Evolutionary conservation across 2,888 invertebrate species (phyloP), one percentile per base, ranked within the genome.

Genomic region (Tenthredo notha): DNA sequence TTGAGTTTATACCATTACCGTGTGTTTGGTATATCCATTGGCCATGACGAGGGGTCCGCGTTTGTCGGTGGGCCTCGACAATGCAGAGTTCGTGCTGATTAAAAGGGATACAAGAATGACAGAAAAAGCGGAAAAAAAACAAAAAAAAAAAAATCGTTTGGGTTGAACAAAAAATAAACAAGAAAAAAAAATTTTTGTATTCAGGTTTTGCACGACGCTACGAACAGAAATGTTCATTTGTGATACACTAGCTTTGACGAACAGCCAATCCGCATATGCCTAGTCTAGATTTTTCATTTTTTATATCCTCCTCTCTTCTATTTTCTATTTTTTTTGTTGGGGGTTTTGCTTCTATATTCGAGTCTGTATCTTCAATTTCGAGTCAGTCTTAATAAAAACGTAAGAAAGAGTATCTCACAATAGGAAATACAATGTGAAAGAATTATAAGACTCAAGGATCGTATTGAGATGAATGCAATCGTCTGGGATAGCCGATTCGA

Each of bases 1-100:
- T 86, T 83, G 85, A 86, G 83, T 65, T 86, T 87, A 89, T 86
- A 87, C 86, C 86, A 87, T 87, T 88, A 88, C 87, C 87, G 85
- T 88, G 86, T 87, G 89, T 87, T 88, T 87, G 88, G 87, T 84
- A 43, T 54, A 85, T 87, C 86, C 85, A 87, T 87, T 87, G 77
- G 85, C 84, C 87, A 86, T 86, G 86, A 87, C 86, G 87, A 84
- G 86, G 84, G 84, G 58, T 61, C 61, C 61, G 80, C 61, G 80
- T 65, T 61, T 37, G 61, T 37, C 61, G 61, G 37, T 37, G 58
- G 40, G 33, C 21, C 65, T 33, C 61, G 15, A 61, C 80, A 37
- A 15, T n/a, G 25, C 58, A 29, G 40, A 61, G 40, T 61, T 58
- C 21, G 80, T 77, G 33, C 80, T 40, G 80, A 80, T 80, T 80